phyloP scores from a whole-genome alignment of 2,888 invertebrate species.

The Tipula helvola region DNA sequence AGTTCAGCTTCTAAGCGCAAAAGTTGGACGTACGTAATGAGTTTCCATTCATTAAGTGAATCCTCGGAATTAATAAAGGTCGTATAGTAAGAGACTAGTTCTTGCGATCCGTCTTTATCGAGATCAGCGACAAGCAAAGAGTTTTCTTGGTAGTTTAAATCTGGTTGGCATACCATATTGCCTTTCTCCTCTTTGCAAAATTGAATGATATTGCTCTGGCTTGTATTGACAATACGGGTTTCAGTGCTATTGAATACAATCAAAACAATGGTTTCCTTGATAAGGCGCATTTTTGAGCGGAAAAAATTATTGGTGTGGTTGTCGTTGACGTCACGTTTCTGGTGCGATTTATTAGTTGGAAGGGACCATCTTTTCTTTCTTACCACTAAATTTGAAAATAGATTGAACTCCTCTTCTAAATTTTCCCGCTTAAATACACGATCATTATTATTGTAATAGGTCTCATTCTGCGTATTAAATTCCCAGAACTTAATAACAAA shows the following conservation, averaged over 20 bases:
- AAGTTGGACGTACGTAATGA: constrained; percentile 55
- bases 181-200: constrained; percentile 42
- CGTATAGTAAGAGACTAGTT: constrained; percentile 63
- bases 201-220: constrained; percentile 64
- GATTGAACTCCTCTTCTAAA: constrained; percentile 19
- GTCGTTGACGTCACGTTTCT: constrained; percentile 20
- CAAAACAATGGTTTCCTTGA: constrained; percentile 61
- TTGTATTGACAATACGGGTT: constrained; percentile 63
- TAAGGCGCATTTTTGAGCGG: constrained; percentile 38
- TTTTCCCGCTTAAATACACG: constrained; percentile 12
- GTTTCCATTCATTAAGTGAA: constrained; percentile 40
- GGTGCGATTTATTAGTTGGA: constrained; percentile 20
- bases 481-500: constrained; percentile 77
- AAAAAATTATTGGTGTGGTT: constrained; percentile 19
- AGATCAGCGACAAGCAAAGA: constrained; percentile 62
- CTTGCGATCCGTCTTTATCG: constrained; percentile 62
- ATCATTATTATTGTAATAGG: constrained; percentile 14
- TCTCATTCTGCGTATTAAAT: constrained; percentile 39
- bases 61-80: constrained; percentile 41
- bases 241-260: constrained; percentile 65
- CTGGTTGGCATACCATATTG: constrained; percentile 53
- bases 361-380: constrained; percentile 19
- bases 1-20: constrained; percentile 59
- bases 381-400: constrained; percentile 15
- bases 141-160: constrained; percentile 56